Evolutionary conservation across 1,140 invertebrate genomes (phyloP).

Genomic region (Dolichoris vasculosae): DNA sequence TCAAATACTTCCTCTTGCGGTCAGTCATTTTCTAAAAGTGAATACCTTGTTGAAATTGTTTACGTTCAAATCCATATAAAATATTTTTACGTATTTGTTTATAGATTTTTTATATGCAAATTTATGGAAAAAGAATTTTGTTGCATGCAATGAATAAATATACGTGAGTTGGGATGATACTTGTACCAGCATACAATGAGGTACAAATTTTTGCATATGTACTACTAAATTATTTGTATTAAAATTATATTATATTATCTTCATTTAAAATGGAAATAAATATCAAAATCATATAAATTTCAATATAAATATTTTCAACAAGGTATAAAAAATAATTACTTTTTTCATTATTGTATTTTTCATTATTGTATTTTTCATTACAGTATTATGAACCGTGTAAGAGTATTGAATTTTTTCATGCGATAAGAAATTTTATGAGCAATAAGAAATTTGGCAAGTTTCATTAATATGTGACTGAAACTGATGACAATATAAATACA

Average conservation of each 20-base stretch:
- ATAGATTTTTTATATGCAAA: constrained; percentile 9
- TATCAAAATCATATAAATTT: not conserved
- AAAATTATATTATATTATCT: no score
- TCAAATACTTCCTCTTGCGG: not conserved
- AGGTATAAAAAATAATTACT: not conserved
- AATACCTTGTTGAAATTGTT: not conserved
- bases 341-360: not conserved
- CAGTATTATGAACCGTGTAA: not conserved
- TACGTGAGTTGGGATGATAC: not conserved
- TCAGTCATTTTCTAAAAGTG: not conserved
- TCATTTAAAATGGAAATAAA: not conserved
- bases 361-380: not conserved
- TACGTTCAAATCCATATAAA: not conserved
- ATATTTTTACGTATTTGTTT: not conserved
- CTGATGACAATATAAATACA: not conserved
- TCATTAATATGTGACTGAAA: not conserved
- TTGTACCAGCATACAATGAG: not conserved
- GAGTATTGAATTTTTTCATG: not conserved
- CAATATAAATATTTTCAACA: not conserved
- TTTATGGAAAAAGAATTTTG: not conserved
- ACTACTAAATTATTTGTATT: not conserved
- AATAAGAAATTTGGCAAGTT: not conserved
- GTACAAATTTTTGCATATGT: not conserved
- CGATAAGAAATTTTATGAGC: not conserved
- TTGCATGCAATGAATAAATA: not conserved